These are phyloP conservation scores for Salpingus planirostris DNA, from an alignment of 2,888 invertebrate species.

Conservation along the genomic window DNA sequence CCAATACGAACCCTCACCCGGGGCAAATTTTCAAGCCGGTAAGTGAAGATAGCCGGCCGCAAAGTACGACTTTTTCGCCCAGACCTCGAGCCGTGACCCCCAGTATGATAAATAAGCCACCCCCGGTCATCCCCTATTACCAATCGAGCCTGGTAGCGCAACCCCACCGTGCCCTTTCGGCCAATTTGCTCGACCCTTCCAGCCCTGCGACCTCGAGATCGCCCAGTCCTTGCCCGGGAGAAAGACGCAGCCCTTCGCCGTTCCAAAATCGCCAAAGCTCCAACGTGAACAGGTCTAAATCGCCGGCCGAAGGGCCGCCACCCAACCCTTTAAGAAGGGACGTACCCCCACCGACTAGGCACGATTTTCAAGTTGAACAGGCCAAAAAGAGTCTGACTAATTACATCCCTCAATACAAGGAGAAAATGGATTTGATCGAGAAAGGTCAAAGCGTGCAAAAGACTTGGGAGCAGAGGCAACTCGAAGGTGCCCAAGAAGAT, in stretches of 20 bases:
- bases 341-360: constrained; percentile 28
- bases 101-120: constrained; percentile 64
- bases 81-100: constrained; percentile 56
- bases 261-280: constrained; percentile 24
- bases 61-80: constrained; percentile 46
- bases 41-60: constrained; percentile 44
- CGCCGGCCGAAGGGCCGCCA: constrained; percentile 65
- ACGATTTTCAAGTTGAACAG: constrained; percentile 24
- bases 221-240: constrained; percentile 50
- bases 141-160: constrained; percentile 69
- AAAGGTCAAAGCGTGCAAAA: background rate
- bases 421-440: constrained; percentile 21
- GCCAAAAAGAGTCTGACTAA: constrained; percentile 30
- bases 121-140: constrained; percentile 67
- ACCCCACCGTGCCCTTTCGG: constrained; percentile 51
- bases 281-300: constrained; percentile 47
- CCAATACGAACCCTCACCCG: constrained; percentile 36
- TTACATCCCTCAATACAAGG: constrained; percentile 34
- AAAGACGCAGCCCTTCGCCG: constrained; percentile 31
- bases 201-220: constrained; percentile 53
- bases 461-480: background rate
- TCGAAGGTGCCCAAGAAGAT: background rate
- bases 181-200: constrained; percentile 52
- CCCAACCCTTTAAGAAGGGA: constrained; percentile 50
- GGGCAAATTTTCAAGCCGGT: constrained; percentile 53